Conservation (phyloP, 2,888 invertebrate genomes). For the Archips xylosteana region DNA sequence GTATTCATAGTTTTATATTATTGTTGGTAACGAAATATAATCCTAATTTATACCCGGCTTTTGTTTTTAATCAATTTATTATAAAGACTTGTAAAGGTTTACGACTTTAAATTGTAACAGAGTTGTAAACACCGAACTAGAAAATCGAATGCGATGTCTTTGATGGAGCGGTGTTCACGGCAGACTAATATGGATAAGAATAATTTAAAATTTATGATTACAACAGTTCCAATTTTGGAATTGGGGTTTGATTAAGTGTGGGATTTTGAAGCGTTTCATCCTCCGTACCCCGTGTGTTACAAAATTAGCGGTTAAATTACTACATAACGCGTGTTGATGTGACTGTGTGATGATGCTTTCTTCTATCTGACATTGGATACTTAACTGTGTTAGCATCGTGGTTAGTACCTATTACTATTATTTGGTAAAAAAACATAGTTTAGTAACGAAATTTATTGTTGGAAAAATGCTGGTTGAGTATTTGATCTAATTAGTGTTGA, state of each 20-base stretch:
- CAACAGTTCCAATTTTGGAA: neutral
- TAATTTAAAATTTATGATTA: conserved; percentile 7
- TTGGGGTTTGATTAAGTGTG: too few relatives aligned
- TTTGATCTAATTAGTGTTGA: too few relatives aligned
- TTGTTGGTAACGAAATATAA: conserved; percentile 11
- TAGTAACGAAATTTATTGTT: too few relatives aligned
- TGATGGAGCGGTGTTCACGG: conserved; percentile 56
- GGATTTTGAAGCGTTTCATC: too few relatives aligned
- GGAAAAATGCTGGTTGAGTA: too few relatives aligned
- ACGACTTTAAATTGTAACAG: conserved; percentile 79
- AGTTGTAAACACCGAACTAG: conserved; percentile 79
- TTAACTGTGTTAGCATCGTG: too few relatives aligned
- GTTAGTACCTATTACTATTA: neutral
- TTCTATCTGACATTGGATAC: too few relatives aligned
- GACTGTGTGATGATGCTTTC: too few relatives aligned
- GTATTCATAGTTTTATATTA: neutral
- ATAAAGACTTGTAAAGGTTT: conserved; percentile 76
- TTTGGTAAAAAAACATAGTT: neutral
- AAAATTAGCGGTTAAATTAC: too few relatives aligned
- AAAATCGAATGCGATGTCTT: conserved; percentile 77
- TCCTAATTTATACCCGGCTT: conserved; percentile 21
- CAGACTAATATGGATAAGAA: conserved; percentile 55
- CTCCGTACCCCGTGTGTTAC: too few relatives aligned
- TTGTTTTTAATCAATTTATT: conserved; percentile 55
- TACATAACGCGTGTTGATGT: too few relatives aligned